These are phyloP conservation scores for Pipra filicauda DNA, from an alignment of 2,113 vertebrate genomes.

Conservation along the genomic window DNA sequence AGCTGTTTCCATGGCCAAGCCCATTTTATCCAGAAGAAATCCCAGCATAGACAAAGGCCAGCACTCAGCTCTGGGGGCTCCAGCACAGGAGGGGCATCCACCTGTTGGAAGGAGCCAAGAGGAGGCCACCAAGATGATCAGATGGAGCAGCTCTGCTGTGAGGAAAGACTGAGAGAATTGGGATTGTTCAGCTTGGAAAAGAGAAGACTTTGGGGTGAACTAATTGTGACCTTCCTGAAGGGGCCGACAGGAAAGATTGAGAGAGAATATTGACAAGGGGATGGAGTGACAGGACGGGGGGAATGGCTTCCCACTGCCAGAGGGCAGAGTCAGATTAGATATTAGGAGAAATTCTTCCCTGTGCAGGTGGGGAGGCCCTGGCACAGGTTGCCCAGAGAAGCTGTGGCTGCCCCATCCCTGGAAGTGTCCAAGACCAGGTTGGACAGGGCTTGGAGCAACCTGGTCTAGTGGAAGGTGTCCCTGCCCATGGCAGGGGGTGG, in stretches of 20 bases:
- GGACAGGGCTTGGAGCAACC: fast-evolving
- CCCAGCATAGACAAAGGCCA: neutral
- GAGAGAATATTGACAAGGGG: neutral
- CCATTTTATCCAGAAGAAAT: neutral
- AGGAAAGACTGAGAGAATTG: neutral
- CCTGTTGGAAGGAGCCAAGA: neutral
- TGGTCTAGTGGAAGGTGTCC: neutral
- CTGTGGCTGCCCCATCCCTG: neutral
- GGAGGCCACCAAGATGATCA: neutral
- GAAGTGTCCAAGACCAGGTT: neutral
- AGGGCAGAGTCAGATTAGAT: neutral
- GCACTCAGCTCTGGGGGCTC: neutral
- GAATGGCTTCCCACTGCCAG: neutral
- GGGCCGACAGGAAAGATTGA: neutral
- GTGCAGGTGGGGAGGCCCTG: fast-evolving
- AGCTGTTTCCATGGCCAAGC: neutral
- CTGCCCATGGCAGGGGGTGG: neutral
- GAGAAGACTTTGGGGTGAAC: neutral
- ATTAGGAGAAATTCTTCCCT: neutral
- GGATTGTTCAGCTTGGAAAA: neutral
- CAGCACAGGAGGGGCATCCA: neutral
- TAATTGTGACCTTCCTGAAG: neutral
- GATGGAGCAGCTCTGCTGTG: neutral
- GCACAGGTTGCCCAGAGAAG: neutral
- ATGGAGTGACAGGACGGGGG: neutral